phyloP scores from a whole-genome alignment of 1,140 invertebrate genomes.

The Hyles euphorbiae region DNA sequence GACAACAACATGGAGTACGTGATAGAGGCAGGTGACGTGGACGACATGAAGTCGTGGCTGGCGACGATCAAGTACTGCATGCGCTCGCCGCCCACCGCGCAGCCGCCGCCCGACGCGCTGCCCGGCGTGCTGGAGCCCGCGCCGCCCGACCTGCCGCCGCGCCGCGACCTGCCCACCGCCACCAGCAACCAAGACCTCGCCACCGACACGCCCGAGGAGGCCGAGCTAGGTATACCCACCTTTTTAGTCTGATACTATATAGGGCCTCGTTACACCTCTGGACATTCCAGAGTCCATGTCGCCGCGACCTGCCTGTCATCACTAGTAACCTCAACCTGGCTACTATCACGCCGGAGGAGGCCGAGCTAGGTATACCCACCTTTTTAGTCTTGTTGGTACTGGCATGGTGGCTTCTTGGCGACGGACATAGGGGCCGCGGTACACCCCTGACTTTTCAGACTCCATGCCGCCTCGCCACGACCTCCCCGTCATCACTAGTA shows the following conservation, averaged over 20 bases:
- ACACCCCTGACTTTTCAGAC: no score
- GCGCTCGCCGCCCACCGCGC: conserved; percentile 79
- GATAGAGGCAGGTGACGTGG: conserved; percentile 92
- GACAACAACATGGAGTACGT: conserved; percentile 96
- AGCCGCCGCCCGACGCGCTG: conserved; percentile 70
- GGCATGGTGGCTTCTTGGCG: no score
- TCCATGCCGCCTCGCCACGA: conserved; percentile 32
- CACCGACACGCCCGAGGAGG: conserved; percentile 59
- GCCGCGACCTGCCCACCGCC: conserved; percentile 62
- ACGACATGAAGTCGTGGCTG: conserved; percentile 94
- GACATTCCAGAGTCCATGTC: no score
- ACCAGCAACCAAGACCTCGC: conserved; percentile 63
- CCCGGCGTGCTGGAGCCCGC: conserved; percentile 65
- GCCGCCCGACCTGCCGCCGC: conserved; percentile 64
- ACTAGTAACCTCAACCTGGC: conserved; percentile 63
- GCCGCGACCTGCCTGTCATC: conserved; percentile 62
- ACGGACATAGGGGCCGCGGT: no score
- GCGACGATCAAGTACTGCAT: conserved; percentile 90
- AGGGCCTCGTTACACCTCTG: no score
- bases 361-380: conserved; percentile 46
- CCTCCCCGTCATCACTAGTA: conserved; percentile 65
- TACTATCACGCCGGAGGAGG: conserved; percentile 57
- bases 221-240: conserved; percentile 48
- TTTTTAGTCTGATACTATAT: background rate
- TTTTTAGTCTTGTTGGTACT: background rate